phyloP scores from a whole-genome alignment of 2,888 invertebrate genomes.

The Conus canariensis region DNA sequence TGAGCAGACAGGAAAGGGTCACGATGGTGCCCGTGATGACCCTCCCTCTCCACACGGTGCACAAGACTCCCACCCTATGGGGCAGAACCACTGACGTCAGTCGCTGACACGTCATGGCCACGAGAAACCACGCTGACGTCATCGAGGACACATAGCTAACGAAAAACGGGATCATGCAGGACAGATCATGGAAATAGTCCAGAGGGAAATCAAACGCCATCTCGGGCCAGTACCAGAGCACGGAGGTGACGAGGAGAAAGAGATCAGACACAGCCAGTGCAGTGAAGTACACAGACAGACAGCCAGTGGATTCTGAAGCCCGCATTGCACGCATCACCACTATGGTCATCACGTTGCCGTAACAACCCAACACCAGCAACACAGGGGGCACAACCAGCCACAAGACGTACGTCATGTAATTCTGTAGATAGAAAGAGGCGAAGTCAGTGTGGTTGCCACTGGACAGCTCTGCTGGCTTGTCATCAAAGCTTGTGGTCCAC shows the following conservation, averaged over 20 bases:
- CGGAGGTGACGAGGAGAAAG: neutral
- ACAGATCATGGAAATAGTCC: neutral
- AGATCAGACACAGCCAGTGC: neutral
- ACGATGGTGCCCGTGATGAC: neutral
- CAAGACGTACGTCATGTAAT: neutral
- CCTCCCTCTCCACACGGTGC: neutral
- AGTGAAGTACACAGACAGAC: neutral
- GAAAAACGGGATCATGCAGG: neutral
- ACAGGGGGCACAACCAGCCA: neutral
- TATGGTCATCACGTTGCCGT: neutral
- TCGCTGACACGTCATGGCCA: constrained; percentile 13
- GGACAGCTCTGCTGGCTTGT: too few species aligned
- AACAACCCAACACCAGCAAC: neutral
- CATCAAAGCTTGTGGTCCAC: too few species aligned
- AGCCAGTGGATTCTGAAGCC: constrained; percentile 1
- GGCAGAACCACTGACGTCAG: constrained; percentile 16
- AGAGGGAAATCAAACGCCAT: neutral
- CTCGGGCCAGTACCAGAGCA: neutral
- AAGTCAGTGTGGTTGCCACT: too few species aligned
- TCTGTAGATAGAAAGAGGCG: too few species aligned
- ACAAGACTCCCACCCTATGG: neutral
- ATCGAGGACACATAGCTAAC: neutral
- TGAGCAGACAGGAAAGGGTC: neutral
- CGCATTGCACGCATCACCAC: constrained; percentile 16
- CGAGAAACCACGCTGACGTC: constrained; percentile 9